Base-by-base conservation (phyloP, 2,797 vertebrate genomes). In the Acipenser transmontanus region DNA sequence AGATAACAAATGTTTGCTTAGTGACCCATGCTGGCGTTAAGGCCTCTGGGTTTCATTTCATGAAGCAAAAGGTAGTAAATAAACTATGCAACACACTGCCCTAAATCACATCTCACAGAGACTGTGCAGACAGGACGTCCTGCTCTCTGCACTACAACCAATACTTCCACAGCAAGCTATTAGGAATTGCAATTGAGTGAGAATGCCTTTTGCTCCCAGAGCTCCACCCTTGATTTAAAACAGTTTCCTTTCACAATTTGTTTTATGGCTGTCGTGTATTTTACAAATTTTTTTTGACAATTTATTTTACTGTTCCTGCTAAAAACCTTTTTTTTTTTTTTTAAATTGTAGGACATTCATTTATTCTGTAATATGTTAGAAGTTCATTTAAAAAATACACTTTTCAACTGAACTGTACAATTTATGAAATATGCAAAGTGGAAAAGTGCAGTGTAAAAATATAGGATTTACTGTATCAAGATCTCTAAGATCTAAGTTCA, bases 21-120 rank as follows among this genome's bases (percentile, higher is more conserved):
- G 60, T 77, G 76, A 80, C 76, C 74, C 72, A 1, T 74, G 0
- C 51, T 61, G 69, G 66, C 69, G 66, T 63, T 70, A 76, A 76
- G 71, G 66, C 66, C 76, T 64, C 67, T 67, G 70, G 74, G 65
- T 13, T 77, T 75, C 66, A 65, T 77, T 78, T 75, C 79, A 71
- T 1, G 61, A 65, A 74, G 67, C 72, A 71, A 77, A 73, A 77
- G 71, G 68, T 68, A 83, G 77, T 75, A 77, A 79, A 77, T 71
- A 74, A 74, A 79, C 66, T 0, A 62, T 52, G 64, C 60, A 70
- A 47, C 67, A 8, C 62, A 6, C 57, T 61, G 49, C 66, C 67
- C 66, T 76, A 77, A 78, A 80, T 81, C 76, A 73, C 68, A 34
- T 61, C 60, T 61, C 17, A 34, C 60, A 61, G 60, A 47, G 60